Base-by-base conservation (phyloP, 1,140 invertebrate genomes). In the Bombus pascuorum region DNA sequence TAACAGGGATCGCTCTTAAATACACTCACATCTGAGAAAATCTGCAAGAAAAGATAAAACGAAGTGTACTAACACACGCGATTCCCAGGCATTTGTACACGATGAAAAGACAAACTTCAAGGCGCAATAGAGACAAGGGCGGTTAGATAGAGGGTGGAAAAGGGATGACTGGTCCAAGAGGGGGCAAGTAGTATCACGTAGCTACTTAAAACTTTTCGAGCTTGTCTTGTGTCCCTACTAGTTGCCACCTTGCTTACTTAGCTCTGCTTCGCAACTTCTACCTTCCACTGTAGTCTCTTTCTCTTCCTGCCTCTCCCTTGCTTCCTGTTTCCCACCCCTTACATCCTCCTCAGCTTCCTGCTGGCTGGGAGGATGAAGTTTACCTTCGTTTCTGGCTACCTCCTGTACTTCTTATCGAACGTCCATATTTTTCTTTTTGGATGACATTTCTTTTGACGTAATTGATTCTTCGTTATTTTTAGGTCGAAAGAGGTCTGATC, bases 151-250 rank as follows among this genome's bases (percentile, higher is more conserved):
- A 28, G 42, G 81, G 5, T 25, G 71, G 42, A 25, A 70, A 22
- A 79, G 66, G 71, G 81, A 80, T 32, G 59, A 74, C 57, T 72
- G 70, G 74, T 62, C 71, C 59, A 39, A 62, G 71, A 42, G 53
- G 22, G 28, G 74, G 44, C 73, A 87, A 90, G 82, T 84, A 74
- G 93, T 93, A 94, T 94, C 90, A 92, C 91, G 88, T 87, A 94
- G 91, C 93, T 94, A 93, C 92, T 94, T 94, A 93, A 93, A 93
- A 94, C 91, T 94, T 94, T 91, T 91, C 89, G 84, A 93, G 92
- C 93, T 94, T 91, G 93, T 93, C 92, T 93, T 91, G 93, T 91
- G 93, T 92, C 92, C 89, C 86, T 90, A 86, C 89, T 90, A 90
- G 88, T 90, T 90, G 89, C 88, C 83, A 90, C 86, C 89, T 90